Percentiles rank a stretch among this genome's conserved stretches.
Evolutionary conservation across 2,797 vertebrate species (phyloP).

Genomic region (Iguana delicatissima): DNA sequence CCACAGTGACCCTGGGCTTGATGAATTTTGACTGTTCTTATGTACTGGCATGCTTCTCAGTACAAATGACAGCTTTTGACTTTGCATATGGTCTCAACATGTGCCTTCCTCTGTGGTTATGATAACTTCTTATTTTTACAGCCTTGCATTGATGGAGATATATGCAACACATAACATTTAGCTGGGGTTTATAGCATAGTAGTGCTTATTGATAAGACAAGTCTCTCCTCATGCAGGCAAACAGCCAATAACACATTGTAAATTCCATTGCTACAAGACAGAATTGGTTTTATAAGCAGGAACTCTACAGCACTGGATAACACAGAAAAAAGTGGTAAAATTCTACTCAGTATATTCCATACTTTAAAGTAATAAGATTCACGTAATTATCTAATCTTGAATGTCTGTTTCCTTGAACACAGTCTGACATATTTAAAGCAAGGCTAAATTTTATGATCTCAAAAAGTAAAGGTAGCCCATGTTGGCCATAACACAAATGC

Average conservation of each 20-base stretch:
- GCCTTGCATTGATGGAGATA: conserved; percentile 37
- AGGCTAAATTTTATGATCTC: neutral
- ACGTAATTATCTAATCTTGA: conserved; percentile 9
- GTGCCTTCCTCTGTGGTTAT: conserved; percentile 1
- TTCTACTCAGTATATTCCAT: conserved; percentile 35
- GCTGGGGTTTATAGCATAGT: neutral
- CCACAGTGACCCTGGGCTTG: neutral
- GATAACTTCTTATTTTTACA: conserved; percentile 42
- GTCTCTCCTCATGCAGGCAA: conserved; percentile 37
- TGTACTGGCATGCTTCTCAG: neutral
- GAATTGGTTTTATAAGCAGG: conserved; percentile 23
- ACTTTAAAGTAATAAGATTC: conserved; percentile 12
- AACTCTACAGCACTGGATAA: conserved; percentile 27
- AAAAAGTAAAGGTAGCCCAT: no score
- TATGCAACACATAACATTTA: conserved; percentile 1
- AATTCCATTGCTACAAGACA: conserved; percentile 50
- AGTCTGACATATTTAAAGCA: neutral
- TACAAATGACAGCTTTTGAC: conserved; percentile 10
- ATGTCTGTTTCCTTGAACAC: conserved; percentile 19
- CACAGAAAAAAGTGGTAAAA: conserved; percentile 12
- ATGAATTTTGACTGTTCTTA: neutral
- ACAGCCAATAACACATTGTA: conserved; percentile 12
- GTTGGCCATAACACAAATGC: no score
- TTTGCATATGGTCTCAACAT: neutral
- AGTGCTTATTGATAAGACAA: conserved; percentile 45